A percentile compares a stretch with the other conserved stretches of the same genome.
These are phyloP conservation scores for Caenorhabditis doughertyi DNA, from an alignment of 2,888 invertebrate species.

Conservation along the genomic window DNA sequence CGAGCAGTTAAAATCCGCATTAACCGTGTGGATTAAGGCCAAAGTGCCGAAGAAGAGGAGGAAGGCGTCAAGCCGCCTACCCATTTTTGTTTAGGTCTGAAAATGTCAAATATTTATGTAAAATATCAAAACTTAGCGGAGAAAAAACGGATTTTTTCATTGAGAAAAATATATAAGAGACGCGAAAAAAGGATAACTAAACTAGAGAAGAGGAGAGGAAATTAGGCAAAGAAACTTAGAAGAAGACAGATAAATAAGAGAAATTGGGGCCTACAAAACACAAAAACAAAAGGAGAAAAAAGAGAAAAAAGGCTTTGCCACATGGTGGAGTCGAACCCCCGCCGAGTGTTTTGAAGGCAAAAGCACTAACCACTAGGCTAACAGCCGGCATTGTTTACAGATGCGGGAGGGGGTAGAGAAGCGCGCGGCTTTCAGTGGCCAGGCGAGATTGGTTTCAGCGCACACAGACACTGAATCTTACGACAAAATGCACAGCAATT, in stretches of 20 bases:
- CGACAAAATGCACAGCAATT: not conserved
- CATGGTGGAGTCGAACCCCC: not conserved
- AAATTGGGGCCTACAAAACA: not conserved
- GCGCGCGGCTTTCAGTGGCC: not conserved
- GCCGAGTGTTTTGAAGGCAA: not conserved
- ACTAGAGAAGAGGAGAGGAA: not conserved
- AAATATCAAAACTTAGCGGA: no score
- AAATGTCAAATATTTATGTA: not conserved
- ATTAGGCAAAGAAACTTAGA: no score
- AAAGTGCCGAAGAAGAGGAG: constrained; percentile 31
- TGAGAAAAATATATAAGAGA: not conserved
- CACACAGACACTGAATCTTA: not conserved
- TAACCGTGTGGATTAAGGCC: not conserved
- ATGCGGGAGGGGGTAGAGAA: not conserved
- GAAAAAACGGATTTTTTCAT: no score
- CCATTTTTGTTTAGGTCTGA: constrained; percentile 38
- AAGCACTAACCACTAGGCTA: not conserved
- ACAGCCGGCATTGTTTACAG: not conserved
- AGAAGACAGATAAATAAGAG: no score
- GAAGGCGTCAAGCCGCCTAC: constrained; percentile 60
- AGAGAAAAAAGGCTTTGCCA: not conserved
- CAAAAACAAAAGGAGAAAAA: not conserved
- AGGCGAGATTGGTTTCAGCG: no score
- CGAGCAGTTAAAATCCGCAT: constrained; percentile 60
- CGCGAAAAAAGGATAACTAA: not conserved